phyloP scores from a whole-genome alignment of 1,140 invertebrate species.

The Penaeus indicus region DNA sequence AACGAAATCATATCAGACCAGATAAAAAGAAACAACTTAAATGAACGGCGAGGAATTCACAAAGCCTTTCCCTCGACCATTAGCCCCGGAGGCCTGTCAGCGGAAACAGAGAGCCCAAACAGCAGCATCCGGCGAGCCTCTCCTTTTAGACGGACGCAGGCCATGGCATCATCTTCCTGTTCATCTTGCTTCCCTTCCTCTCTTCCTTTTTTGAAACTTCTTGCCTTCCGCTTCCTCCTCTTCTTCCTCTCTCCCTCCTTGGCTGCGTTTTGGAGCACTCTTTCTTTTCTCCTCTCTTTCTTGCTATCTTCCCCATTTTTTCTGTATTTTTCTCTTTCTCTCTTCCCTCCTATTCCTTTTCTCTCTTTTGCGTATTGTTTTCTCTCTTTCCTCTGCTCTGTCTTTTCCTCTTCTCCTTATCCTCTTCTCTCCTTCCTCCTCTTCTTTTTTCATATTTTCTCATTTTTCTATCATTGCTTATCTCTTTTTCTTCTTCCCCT shows the following conservation, averaged over 20 bases:
- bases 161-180: background rate
- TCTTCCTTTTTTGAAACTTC: background rate
- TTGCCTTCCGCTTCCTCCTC: background rate
- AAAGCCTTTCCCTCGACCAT: too few relatives aligned
- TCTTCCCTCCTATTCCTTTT: background rate
- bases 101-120: too few relatives aligned
- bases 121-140: too few relatives aligned
- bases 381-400: background rate
- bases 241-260: background rate
- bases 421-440: background rate
- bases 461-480: too few relatives aligned
- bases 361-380: background rate
- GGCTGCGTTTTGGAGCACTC: background rate
- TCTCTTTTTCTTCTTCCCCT: too few relatives aligned
- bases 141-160: too few relatives aligned
- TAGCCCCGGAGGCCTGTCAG: too few relatives aligned
- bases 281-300: background rate
- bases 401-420: background rate
- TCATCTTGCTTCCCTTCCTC: background rate
- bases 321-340: background rate
- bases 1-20: too few relatives aligned
- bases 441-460: background rate
- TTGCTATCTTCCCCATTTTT: background rate
- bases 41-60: too few relatives aligned
- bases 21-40: too few relatives aligned